A percentile compares a stretch with the other conserved stretches of the same genome.
These are phyloP conservation scores for Callipepla squamata DNA, from an alignment of 2,113 vertebrate genomes.

Conservation along the genomic window DNA sequence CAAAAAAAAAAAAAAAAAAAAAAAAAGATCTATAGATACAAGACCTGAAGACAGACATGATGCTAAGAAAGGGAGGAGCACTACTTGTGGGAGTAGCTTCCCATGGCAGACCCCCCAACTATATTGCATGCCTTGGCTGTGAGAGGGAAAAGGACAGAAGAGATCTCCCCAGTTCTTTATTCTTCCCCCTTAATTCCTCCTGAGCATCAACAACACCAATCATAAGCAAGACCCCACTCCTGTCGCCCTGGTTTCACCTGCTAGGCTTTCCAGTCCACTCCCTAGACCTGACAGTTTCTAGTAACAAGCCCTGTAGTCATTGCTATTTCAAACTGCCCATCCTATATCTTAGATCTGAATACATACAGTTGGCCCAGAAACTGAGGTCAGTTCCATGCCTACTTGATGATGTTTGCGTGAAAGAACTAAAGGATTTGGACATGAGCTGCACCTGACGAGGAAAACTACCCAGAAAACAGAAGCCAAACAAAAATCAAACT, in stretches of 20 bases:
- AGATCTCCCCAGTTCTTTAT: background rate
- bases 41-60: background rate
- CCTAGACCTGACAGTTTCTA: background rate
- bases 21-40: background rate
- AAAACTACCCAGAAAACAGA: background rate
- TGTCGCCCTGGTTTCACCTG: background rate
- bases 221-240: background rate
- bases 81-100: too few species aligned
- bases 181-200: background rate
- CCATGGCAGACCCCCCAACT: background rate
- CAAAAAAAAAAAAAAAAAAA: background rate
- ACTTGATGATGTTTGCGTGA: too few species aligned
- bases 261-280: background rate
- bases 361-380: accelerated
- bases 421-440: background rate
- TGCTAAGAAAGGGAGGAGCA: background rate
- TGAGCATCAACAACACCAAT: background rate
- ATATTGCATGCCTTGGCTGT: accelerated
- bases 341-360: background rate
- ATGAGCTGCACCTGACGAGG: background rate
- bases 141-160: background rate
- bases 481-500: background rate
- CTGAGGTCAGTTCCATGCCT: background rate
- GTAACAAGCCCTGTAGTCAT: background rate
- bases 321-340: background rate